Conservation (phyloP, 1,140 invertebrate genomes). For the Trypoxylus dichotomus region DNA sequence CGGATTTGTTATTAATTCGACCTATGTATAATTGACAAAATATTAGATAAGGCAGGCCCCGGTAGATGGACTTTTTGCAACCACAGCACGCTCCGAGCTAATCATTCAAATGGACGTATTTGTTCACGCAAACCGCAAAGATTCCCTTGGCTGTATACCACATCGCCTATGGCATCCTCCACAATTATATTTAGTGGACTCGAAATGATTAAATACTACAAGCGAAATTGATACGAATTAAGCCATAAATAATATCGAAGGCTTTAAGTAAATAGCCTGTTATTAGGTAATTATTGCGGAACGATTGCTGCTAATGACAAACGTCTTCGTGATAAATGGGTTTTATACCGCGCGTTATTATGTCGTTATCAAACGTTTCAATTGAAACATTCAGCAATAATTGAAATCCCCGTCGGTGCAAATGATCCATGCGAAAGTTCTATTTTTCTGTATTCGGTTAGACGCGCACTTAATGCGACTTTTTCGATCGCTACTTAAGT, state of each 20-base stretch:
- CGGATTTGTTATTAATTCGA: not conserved
- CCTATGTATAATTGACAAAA: not conserved
- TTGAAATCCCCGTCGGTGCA: slow-evolving; percentile 7
- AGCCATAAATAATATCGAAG: slow-evolving; percentile 28
- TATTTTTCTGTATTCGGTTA: not conserved
- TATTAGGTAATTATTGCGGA: slow-evolving; percentile 29
- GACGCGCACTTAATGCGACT: not conserved
- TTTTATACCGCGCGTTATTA: slow-evolving; percentile 22
- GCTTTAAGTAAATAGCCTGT: slow-evolving; percentile 27
- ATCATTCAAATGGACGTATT: not conserved
- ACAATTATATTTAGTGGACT: slow-evolving; percentile 1
- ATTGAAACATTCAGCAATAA: slow-evolving; percentile 19
- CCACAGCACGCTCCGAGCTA: not conserved
- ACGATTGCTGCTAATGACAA: slow-evolving; percentile 30
- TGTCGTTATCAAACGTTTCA: slow-evolving; percentile 25
- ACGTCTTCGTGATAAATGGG: slow-evolving; percentile 25
- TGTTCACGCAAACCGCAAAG: slow-evolving; percentile 22
- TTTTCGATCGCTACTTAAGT: not conserved
- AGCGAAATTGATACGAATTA: not conserved
- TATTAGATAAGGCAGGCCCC: not conserved
- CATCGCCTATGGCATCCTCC: not conserved
- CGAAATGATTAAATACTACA: slow-evolving; percentile 24
- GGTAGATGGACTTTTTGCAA: not conserved
- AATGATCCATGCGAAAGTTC: slow-evolving; percentile 5
- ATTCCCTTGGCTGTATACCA: not conserved